These are phyloP conservation scores for Ernsta delagoae DNA, from an alignment of 2,888 invertebrate genomes.

Conservation along the genomic window DNA sequence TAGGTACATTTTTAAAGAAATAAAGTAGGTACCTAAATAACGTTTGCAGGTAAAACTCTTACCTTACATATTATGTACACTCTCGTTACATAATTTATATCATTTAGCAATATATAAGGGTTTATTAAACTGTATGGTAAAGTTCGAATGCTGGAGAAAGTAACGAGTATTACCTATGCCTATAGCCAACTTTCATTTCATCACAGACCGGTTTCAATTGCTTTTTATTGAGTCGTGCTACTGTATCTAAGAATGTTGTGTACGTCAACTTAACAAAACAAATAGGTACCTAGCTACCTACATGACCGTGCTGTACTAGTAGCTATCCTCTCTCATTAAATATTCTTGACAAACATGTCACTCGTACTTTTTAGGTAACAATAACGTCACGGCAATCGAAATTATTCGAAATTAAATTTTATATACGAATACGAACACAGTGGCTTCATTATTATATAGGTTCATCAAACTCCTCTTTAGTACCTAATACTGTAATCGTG, in stretches of 20 bases:
- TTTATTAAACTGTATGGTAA: conserved; percentile 33
- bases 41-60: too few species aligned
- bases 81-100: conserved; percentile 16
- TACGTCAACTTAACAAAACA: conserved; percentile 1
- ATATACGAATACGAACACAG: neutral
- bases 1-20: too few species aligned
- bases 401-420: neutral
- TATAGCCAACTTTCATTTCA: conserved; percentile 72
- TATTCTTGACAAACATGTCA: neutral
- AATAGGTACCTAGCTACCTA: neutral
- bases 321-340: too few species aligned
- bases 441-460: conserved; percentile 34
- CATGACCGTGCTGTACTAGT: too few species aligned
- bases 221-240: conserved; percentile 52
- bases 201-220: conserved; percentile 62
- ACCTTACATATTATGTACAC: neutral
- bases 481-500: too few species aligned
- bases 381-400: conserved; percentile 12
- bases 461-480: conserved; percentile 58
- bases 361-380: too few species aligned
- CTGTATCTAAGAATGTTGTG: neutral
- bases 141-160: conserved; percentile 63
- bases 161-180: conserved; percentile 62
- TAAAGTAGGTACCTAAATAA: too few species aligned
- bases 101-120: conserved; percentile 20